Base-by-base conservation (phyloP, 2,113 vertebrate species). In the Gallinago undulata region DNA sequence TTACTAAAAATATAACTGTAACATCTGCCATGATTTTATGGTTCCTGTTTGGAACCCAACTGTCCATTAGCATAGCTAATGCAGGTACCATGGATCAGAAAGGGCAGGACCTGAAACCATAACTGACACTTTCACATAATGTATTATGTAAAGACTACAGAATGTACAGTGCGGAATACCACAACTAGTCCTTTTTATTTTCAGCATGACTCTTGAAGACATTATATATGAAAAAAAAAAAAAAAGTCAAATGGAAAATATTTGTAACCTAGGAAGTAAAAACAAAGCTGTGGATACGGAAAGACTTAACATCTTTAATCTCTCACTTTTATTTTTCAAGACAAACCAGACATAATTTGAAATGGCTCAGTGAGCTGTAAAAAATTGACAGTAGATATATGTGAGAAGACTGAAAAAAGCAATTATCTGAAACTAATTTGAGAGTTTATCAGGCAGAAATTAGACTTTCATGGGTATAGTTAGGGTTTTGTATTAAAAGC, bases 371-470 rank as follows among this genome's bases (percentile, higher is more conserved):
- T 93, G 88, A 94, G 89, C 80, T 97, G 82, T 89, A 96, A 97
- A 95, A 92, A 92, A 93, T 82, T 96, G 95, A 92, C 91, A 96
- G 91, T 90, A 96, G 84, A 96, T 94, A 41, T 82, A 93, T 93
- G 74, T 73, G 83, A 94, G 84, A 93, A 79, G 85, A 82, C 84
- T 96, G 87, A 80, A 87, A 87, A 96, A 96, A 89, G 90, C 84
- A 97, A 96, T 98, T 96, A 96, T 87, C 93, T 97, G 86, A 97
- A 95, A 95, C 90, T 97, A 95, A 97, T 97, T 94, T 94, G 84
- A 67, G 80, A 95, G 91, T 95, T 97, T 96, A 97, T 96, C 90
- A 94, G 90, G 97, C 88, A 97, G 86, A 97, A 95, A 96, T 95
- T 81, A 95, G 73, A 86, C 60, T 93, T 96, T 77, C 73, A 84